These are phyloP conservation scores for Rallus crepitans DNA, from an alignment of 2,797 vertebrate genomes.

Conservation along the genomic window DNA sequence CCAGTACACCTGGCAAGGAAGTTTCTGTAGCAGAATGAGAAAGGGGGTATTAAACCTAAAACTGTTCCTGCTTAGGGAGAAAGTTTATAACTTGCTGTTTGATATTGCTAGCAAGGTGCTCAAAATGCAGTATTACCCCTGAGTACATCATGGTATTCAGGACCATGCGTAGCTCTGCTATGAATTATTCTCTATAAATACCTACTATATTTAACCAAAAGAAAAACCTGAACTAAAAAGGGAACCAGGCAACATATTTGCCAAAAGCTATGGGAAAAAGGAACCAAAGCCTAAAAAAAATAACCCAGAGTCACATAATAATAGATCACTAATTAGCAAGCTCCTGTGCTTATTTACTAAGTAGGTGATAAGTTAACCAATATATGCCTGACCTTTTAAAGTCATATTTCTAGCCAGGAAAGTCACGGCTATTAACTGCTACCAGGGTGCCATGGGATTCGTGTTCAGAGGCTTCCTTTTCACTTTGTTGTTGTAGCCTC, in stretches of 20 bases:
- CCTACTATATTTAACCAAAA: constrained; percentile 22
- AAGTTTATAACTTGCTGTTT: background rate
- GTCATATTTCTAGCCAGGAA: constrained; percentile 20
- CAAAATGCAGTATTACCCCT: background rate
- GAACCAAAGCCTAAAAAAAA: background rate
- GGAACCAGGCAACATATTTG: background rate
- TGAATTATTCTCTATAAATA: constrained; percentile 56
- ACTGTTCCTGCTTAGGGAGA: background rate
- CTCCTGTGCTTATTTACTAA: background rate
- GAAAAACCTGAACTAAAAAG: background rate
- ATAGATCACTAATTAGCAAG: constrained; percentile 11
- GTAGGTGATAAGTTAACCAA: constrained; percentile 1
- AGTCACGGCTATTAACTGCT: constrained; percentile 61
- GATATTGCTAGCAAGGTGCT: background rate
- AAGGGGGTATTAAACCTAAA: background rate
- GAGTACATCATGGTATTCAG: background rate
- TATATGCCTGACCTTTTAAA: constrained; percentile 21
- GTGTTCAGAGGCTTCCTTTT: constrained; percentile 65
- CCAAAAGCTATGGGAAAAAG: background rate
- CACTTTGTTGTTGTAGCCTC: constrained; percentile 67
- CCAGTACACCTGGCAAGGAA: background rate
- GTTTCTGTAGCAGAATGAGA: background rate
- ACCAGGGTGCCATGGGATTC: constrained; percentile 39
- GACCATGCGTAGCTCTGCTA: background rate
- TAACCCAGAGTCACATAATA: background rate